Evolutionary conservation across 2,888 invertebrate genomes (phyloP).

Genomic region (Dusona sp.): DNA sequence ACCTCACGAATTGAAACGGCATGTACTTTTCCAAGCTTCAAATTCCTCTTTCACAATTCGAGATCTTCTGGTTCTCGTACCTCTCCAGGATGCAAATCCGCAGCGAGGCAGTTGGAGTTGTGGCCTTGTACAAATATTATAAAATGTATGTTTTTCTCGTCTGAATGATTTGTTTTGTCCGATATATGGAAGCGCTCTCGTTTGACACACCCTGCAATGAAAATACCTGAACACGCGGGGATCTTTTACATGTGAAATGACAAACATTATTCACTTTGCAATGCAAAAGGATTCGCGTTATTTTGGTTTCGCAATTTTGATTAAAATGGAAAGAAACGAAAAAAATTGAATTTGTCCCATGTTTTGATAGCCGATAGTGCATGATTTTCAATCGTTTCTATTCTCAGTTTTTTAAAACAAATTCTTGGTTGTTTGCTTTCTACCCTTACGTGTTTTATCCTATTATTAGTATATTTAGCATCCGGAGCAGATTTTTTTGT

Average conservation of each 20-base stretch:
- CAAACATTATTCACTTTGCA: neutral
- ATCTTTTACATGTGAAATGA: neutral
- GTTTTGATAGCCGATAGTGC: neutral
- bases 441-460: neutral
- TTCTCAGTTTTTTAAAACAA: neutral
- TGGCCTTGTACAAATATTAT: constrained; percentile 2
- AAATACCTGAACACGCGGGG: neutral
- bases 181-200: constrained; percentile 14
- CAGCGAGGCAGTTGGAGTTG: constrained; percentile 15
- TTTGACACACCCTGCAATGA: neutral
- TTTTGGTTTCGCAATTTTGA: neutral
- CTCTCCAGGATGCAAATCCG: constrained; percentile 22
- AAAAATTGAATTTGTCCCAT: neutral
- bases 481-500: too few species aligned
- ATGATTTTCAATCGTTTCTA: neutral
- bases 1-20: constrained; percentile 41
- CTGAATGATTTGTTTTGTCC: constrained; percentile 8
- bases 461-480: neutral
- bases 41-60: constrained; percentile 28
- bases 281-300: neutral
- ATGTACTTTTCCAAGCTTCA: constrained; percentile 31
- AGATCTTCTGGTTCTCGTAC: constrained; percentile 1
- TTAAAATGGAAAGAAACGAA: neutral
- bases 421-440: neutral
- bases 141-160: constrained; percentile 30